phyloP scores from a whole-genome alignment of 1,140 invertebrate genomes.

The Thaumetopoea pityocampa region DNA sequence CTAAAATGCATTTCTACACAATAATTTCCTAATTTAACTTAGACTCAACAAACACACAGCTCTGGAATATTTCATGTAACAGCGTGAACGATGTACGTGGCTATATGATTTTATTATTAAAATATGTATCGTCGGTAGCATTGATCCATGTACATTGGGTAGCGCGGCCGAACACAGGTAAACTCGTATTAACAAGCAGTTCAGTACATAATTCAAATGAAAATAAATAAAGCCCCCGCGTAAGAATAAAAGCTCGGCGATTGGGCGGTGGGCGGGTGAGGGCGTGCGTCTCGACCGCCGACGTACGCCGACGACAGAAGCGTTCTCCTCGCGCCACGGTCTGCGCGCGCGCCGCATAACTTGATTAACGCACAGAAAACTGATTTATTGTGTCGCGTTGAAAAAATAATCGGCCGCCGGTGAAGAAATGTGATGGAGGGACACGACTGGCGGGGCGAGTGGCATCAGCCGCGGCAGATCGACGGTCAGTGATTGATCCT shows the following conservation, averaged over 20 bases:
- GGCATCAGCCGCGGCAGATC: constrained; percentile 59
- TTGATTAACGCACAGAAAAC: constrained; percentile 63
- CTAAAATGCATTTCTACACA: constrained; percentile 2
- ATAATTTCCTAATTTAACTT: constrained; percentile 12
- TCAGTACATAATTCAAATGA: constrained; percentile 39
- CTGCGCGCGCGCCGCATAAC: constrained; percentile 44
- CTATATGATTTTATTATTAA: constrained; percentile 11
- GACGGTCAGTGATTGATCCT: constrained; percentile 55
- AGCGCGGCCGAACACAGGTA: constrained; percentile 17
- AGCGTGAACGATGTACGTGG: constrained; percentile 6
- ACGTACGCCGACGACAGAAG: constrained; percentile 63
- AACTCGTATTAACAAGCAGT: constrained; percentile 15
- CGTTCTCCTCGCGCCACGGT: constrained; percentile 52
- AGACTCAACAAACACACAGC: constrained; percentile 16
- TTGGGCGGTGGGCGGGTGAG: constrained; percentile 45
- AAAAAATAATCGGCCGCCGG: constrained; percentile 62
- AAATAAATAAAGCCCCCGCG: constrained; percentile 35
- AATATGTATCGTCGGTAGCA: constrained; percentile 15
- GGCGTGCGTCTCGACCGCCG: constrained; percentile 28
- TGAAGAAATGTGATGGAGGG: constrained; percentile 64
- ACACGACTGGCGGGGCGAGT: constrained; percentile 66
- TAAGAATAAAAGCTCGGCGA: constrained; percentile 15
- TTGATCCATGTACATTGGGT: constrained; percentile 8
- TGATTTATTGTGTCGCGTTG: constrained; percentile 70
- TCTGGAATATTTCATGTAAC: constrained; percentile 10